A percentile compares a stretch with the other conserved stretches of the same genome.
phyloP scores from a whole-genome alignment of 2,797 vertebrate species.

The Anguilla obscura region DNA sequence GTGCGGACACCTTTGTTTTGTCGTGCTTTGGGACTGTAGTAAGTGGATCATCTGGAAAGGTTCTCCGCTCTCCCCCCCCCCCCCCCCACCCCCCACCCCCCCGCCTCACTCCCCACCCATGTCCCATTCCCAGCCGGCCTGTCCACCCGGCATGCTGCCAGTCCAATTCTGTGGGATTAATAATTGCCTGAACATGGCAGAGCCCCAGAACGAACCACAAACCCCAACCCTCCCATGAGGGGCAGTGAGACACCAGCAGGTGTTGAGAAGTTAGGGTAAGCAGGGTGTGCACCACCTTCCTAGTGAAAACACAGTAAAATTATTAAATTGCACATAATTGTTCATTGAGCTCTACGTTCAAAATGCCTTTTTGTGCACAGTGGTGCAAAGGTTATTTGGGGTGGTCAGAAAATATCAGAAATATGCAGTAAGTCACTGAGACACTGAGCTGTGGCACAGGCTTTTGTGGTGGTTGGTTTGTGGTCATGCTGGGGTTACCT shows the following conservation, averaged over 20 bases:
- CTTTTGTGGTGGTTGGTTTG: too few relatives aligned
- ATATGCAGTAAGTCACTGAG: too few relatives aligned
- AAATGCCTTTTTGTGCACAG: too few relatives aligned
- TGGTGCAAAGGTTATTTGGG: too few relatives aligned
- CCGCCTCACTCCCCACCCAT: not conserved
- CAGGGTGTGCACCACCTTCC: not conserved
- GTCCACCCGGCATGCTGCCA: not conserved
- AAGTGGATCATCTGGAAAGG: not conserved
- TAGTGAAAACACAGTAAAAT: too few relatives aligned
- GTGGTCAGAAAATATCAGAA: too few relatives aligned
- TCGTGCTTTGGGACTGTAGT: not conserved
- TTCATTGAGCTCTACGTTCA: too few relatives aligned
- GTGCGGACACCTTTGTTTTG: not conserved
- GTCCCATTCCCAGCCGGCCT: not conserved
- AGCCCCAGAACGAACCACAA: not conserved
- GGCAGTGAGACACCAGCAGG: not conserved
- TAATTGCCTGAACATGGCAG: not conserved
- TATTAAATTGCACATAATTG: too few relatives aligned
- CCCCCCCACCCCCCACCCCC: not conserved
- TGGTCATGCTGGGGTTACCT: not conserved
- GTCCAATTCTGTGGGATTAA: not conserved
- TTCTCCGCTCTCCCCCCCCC: not conserved
- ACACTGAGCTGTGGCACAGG: too few relatives aligned
- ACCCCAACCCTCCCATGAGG: not conserved
- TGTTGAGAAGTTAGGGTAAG: not conserved